Conservation (phyloP, 2,797 vertebrate genomes). For the Alcedo atthis region DNA sequence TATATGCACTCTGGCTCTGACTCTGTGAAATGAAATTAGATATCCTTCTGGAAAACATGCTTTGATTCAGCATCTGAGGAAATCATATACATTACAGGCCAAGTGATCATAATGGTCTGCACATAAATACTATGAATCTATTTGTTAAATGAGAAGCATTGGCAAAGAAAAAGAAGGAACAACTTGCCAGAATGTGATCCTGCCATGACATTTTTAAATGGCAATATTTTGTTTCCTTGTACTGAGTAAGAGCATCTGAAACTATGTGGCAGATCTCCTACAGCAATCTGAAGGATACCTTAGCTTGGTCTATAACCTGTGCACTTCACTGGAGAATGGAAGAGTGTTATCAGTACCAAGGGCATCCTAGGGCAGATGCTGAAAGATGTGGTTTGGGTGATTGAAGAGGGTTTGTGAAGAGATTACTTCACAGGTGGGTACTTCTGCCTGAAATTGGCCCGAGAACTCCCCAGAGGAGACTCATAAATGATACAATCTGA, state of each 20-base stretch:
- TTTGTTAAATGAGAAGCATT: background rate
- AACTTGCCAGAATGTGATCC: background rate
- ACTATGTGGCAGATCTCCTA: background rate
- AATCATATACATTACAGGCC: conserved; percentile 1
- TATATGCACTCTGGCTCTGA: background rate
- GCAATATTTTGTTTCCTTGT: background rate
- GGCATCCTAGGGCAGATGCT: background rate
- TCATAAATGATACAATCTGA: background rate
- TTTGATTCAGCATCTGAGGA: conserved; percentile 43
- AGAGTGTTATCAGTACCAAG: background rate
- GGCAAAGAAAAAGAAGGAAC: background rate
- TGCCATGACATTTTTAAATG: background rate
- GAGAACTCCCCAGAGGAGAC: background rate
- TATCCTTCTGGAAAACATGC: conserved; percentile 9
- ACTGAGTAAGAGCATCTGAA: background rate
- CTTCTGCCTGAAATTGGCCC: background rate
- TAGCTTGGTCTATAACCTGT: background rate
- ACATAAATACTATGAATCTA: background rate
- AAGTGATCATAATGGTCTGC: background rate
- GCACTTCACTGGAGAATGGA: background rate
- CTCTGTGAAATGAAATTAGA: conserved; percentile 46
- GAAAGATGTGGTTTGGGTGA: background rate
- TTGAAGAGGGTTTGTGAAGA: background rate
- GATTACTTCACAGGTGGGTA: background rate
- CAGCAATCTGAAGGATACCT: background rate